Evolutionary conservation across 2,113 vertebrate species (phyloP).

Genomic region (Gambusia affinis): DNA sequence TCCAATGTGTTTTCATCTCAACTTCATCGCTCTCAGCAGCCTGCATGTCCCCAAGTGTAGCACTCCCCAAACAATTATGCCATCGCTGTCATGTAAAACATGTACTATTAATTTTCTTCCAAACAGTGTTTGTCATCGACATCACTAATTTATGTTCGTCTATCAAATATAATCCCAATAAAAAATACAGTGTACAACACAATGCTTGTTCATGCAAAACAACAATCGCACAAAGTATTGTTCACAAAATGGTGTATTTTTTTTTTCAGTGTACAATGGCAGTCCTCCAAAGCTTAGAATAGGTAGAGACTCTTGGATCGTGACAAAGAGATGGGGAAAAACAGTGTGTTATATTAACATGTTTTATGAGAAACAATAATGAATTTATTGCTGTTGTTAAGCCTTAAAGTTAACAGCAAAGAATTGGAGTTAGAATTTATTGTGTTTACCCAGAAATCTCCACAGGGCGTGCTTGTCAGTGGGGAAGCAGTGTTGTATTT

Average conservation of each 20-base stretch:
- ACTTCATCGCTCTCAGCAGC: no score
- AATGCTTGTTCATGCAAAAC: no score
- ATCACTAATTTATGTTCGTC: no score
- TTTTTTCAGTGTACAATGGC: background rate
- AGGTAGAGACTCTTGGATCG: background rate
- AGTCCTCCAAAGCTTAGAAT: background rate
- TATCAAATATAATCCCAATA: no score
- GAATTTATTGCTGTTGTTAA: background rate
- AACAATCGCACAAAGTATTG: background rate
- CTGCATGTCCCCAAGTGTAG: no score
- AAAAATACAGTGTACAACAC: no score
- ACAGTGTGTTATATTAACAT: conserved; percentile 6
- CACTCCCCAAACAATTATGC: no score
- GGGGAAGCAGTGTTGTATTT: background rate
- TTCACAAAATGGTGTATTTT: background rate
- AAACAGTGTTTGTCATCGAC: no score
- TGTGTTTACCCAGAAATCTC: conserved; percentile 6
- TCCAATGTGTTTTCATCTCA: no score
- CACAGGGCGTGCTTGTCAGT: conserved; percentile 11
- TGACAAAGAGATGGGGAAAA: background rate
- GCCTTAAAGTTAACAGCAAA: conserved; percentile 1
- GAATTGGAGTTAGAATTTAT: background rate
- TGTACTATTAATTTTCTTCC: no score
- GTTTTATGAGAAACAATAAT: background rate
- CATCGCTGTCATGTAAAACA: no score